Conservation (phyloP, 2,888 invertebrate genomes). For the Oscheius sp. region DNA sequence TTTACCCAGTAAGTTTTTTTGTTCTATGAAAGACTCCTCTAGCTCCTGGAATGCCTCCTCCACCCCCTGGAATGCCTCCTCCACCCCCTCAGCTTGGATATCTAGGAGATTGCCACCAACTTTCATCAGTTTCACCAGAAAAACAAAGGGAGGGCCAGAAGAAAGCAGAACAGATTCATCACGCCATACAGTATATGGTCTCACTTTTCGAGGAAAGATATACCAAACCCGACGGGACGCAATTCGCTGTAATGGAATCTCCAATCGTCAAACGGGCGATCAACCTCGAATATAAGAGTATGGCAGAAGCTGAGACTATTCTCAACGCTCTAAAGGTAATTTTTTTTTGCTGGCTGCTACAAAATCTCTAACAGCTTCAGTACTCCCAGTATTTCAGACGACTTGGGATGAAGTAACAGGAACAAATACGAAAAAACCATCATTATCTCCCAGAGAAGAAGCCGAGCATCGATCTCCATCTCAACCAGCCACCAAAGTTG, state of each 20-base stretch:
- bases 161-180: background rate
- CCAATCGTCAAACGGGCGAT: background rate
- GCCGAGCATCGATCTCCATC: too few relatives aligned
- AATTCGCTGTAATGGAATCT: background rate
- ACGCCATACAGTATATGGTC: background rate
- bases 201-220: background rate
- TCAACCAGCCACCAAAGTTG: too few relatives aligned
- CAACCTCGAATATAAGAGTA: background rate
- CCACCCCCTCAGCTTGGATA: too few relatives aligned
- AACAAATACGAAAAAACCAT: too few relatives aligned
- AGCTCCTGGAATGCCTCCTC: background rate
- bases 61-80: too few relatives aligned
- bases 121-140: too few relatives aligned
- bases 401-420: background rate
- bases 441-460: too few relatives aligned
- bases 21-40: background rate
- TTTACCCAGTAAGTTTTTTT: background rate
- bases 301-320: background rate
- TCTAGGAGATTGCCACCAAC: too few relatives aligned
- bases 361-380: too few relatives aligned
- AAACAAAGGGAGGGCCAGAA: too few relatives aligned
- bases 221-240: background rate
- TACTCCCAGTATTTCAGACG: background rate
- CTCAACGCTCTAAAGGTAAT: background rate
- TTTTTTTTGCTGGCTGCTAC: too few relatives aligned